Base-by-base conservation (phyloP, 2,888 invertebrate genomes). In the Laothoe populi region DNA sequence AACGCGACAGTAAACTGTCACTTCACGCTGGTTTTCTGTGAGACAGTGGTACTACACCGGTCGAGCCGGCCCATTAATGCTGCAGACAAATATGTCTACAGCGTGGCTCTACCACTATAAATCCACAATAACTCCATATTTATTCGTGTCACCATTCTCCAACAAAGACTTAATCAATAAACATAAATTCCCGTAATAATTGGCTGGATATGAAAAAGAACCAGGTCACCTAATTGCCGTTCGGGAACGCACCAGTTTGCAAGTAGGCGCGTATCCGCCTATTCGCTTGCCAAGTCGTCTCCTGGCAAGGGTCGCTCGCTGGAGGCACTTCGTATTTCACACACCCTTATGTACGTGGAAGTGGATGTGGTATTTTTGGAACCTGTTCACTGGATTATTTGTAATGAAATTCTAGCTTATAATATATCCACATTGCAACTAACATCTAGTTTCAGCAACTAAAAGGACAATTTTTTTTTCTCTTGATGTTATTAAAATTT, bases 141-240 rank as follows among this genome's bases (percentile, higher is more conserved):
- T 8, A 10, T 19, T 7, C 19, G 19, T 44, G 19, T 44, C 44
- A 8, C 44, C 16, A 44, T 19, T 10, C 7, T 44, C 13, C 11
- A 13, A 38, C 38, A 38, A 38, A 38, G 4, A 13, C 1, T 13
- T 19, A 44, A 44, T 19, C 44, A 44, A 44, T 44, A 44, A 44
- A 44, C 19, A 53, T 53, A 35, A 35, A 53, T 35, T 35, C 11
- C 35, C 53, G 46, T 31, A 53, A 53, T 53, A 53, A 53, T 53
- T 53, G 53, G 19, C 53, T 53, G 35, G 35, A 53, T 53, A 35
- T 53, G 53, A 53, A 53, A 16, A 19, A 53, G 53, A 53, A 53
- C 19, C 31, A 19, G 53, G 53, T 53, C 53, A 53, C 53, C 53
- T 53, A 53, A 53, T 53, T 53, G 53, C 53, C 53, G 19, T 19